Evolutionary conservation across 1,140 invertebrate species (phyloP).

Genomic region (Polypedilum pembai): DNA sequence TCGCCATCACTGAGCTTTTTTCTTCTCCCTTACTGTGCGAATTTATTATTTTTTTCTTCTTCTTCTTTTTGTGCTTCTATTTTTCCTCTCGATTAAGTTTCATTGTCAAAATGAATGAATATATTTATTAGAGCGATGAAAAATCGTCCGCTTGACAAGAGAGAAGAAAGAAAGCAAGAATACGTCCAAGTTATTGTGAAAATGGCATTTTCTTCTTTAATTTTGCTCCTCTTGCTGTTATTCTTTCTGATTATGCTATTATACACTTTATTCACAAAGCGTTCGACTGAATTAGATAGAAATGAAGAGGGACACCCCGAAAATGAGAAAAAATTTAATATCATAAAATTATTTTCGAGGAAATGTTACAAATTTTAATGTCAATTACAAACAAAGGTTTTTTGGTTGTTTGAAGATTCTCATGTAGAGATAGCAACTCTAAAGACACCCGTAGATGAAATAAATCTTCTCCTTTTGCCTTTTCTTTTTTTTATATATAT

Average conservation of each 20-base stretch:
- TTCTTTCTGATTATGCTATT: conserved; percentile 3
- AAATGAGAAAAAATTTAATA: too few relatives aligned
- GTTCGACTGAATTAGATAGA: too few relatives aligned
- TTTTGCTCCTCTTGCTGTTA: background rate
- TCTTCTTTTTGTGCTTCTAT: conserved; percentile 2
- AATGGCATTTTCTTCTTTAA: background rate
- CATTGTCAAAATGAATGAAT: conserved; percentile 18
- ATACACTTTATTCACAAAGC: background rate
- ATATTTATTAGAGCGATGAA: conserved; percentile 19
- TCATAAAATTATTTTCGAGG: too few relatives aligned
- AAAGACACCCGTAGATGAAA: too few relatives aligned
- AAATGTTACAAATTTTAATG: too few relatives aligned
- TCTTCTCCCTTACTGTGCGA: background rate
- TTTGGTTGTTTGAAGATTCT: too few relatives aligned
- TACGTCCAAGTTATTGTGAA: background rate
- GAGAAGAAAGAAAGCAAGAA: background rate
- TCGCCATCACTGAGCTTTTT: background rate
- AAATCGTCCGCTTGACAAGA: conserved; percentile 10
- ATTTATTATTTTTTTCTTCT: background rate
- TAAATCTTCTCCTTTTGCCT: too few relatives aligned
- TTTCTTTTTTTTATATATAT: too few relatives aligned
- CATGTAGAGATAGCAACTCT: too few relatives aligned
- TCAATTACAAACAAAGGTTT: too few relatives aligned
- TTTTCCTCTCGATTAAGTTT: conserved; percentile 18
- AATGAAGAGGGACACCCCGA: too few relatives aligned